Conservation (phyloP, 2,797 vertebrate genomes). For the Pangasius larnaudii region DNA sequence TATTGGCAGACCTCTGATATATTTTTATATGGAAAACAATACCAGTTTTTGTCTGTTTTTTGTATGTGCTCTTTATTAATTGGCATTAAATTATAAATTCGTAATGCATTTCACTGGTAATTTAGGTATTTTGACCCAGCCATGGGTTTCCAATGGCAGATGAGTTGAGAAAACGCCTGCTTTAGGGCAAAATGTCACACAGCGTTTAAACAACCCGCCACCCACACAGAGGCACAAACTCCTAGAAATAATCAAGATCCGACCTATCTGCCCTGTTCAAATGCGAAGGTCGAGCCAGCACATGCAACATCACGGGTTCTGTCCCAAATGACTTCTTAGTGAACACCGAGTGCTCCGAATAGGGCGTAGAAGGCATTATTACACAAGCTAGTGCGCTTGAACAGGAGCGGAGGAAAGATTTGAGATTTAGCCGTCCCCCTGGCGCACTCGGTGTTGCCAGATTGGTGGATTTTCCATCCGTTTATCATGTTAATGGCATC, state of each 20-base stretch:
- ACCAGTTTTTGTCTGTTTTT: slow-evolving; percentile 52
- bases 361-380: not conserved
- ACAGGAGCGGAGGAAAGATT: not conserved
- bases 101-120: not conserved
- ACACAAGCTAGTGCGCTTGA: not conserved
- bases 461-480: not conserved
- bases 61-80: slow-evolving; percentile 52
- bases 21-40: slow-evolving; percentile 77
- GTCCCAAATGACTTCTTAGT: not conserved
- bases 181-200: not conserved
- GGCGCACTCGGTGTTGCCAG: not conserved
- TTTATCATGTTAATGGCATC: not conserved
- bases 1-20: slow-evolving; percentile 75
- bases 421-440: not conserved
- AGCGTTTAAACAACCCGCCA: too few relatives aligned
- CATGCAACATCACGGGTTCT: not conserved
- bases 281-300: not conserved
- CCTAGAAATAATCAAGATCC: not conserved
- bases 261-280: not conserved
- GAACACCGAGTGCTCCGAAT: not conserved
- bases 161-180: not conserved
- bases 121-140: not conserved
- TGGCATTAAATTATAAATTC: slow-evolving; percentile 49
- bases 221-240: not conserved
- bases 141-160: too few relatives aligned